A percentile compares a stretch with the other conserved stretches of the same genome.
Evolutionary conservation across 2,797 vertebrate species (phyloP).

Genomic region (Microctenopoma steveboyesi): DNA sequence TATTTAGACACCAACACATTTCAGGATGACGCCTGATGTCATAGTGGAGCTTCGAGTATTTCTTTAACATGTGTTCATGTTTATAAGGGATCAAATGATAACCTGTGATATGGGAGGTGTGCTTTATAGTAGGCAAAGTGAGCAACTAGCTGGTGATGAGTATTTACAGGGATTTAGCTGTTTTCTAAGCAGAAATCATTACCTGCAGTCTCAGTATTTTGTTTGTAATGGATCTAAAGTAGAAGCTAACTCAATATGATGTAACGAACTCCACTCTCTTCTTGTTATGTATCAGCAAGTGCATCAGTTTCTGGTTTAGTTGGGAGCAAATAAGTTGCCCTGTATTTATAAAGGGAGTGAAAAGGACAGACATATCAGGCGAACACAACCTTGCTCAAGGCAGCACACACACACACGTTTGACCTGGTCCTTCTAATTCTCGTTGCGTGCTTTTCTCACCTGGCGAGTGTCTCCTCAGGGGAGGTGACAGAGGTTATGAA

Average conservation of each 20-base stretch:
- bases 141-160: too few species aligned
- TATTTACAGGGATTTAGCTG: too few species aligned
- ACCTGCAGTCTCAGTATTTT: not conserved
- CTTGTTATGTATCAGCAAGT: constrained; percentile 1
- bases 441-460: constrained; percentile 74
- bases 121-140: too few species aligned
- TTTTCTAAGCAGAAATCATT: not conserved
- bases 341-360: constrained; percentile 25
- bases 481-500: constrained; percentile 67
- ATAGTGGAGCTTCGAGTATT: not conserved
- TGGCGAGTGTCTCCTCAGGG: constrained; percentile 67
- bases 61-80: too few species aligned
- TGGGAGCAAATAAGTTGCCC: constrained; percentile 19
- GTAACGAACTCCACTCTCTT: not conserved
- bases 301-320: not conserved
- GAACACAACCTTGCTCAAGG: constrained; percentile 75
- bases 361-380: constrained; percentile 50
- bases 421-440: constrained; percentile 50
- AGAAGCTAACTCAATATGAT: constrained; percentile 11
- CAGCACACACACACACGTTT: constrained; percentile 32
- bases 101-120: not conserved
- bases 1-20: not conserved
- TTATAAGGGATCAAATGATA: not conserved
- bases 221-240: not conserved
- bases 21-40: not conserved